Conservation (phyloP, 1,140 invertebrate genomes). For the Aethina tumida region DNA sequence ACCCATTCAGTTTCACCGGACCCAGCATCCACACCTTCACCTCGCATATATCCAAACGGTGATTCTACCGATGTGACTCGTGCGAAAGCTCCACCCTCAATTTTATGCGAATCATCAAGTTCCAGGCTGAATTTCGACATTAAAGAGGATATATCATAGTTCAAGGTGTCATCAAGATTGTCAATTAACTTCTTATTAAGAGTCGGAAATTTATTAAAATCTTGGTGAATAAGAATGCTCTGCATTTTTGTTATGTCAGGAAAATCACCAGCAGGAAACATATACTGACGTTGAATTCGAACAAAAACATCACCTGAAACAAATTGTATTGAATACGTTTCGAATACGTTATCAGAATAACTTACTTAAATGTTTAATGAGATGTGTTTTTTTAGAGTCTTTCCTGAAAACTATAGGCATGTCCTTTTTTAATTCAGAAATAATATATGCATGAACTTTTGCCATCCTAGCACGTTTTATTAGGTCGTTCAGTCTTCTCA, state of each 20-base stretch:
- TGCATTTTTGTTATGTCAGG: constrained; percentile 74
- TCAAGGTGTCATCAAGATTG: constrained; percentile 64
- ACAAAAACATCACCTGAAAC: no score
- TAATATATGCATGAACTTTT: constrained; percentile 80
- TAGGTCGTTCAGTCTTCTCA: constrained; percentile 70
- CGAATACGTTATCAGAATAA: constrained; percentile 59
- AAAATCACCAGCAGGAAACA: constrained; percentile 67
- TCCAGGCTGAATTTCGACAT: constrained; percentile 61
- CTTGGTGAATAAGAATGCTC: constrained; percentile 57
- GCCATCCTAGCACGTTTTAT: constrained; percentile 68
- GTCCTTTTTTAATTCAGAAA: constrained; percentile 52
- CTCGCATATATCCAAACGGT: constrained; percentile 91
- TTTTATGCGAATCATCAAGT: constrained; percentile 4
- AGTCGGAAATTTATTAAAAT: constrained; percentile 66
- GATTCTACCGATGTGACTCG: constrained; percentile 73
- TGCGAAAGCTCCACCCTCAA: constrained; percentile 80
- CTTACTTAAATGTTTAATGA: constrained; percentile 74
- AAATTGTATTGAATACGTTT: no score
- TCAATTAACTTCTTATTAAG: constrained; percentile 61
- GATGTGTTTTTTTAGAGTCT: constrained; percentile 70
- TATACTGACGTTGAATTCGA: constrained; percentile 55
- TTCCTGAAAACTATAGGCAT: constrained; percentile 65
- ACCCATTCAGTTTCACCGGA: constrained; percentile 95
- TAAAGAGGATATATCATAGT: constrained; percentile 60
- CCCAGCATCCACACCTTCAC: constrained; percentile 94